phyloP scores from a whole-genome alignment of 2,797 vertebrate genomes.

The Apogon hyalosoma region DNA sequence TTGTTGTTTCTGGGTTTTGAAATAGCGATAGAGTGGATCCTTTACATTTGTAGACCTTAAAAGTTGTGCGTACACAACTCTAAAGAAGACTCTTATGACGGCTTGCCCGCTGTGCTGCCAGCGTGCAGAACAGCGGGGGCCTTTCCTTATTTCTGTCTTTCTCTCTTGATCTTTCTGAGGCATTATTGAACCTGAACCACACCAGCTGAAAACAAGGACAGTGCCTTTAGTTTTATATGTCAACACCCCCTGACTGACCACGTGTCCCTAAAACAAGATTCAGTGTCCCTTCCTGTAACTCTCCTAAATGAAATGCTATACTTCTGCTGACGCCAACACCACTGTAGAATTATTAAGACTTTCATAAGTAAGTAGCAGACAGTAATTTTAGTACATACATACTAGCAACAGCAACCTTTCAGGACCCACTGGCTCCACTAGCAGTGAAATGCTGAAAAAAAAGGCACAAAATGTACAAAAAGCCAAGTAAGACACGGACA shows the following conservation, averaged over 20 bases:
- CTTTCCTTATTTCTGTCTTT: conserved; percentile 71
- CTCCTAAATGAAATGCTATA: conserved; percentile 38
- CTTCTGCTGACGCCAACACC: conserved; percentile 27
- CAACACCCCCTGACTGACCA: conserved; percentile 62
- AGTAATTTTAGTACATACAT: conserved; percentile 24
- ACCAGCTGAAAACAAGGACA: conserved; percentile 89
- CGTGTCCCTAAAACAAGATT: conserved; percentile 69
- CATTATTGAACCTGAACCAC: conserved; percentile 89
- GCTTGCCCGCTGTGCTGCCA: conserved; percentile 67
- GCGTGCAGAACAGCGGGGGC: conserved; percentile 45
- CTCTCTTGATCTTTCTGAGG: conserved; percentile 82
- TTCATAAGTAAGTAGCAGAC: conserved; percentile 21
- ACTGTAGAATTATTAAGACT: conserved; percentile 32
- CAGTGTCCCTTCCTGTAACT: conserved; percentile 27
- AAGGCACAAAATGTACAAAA: conserved; percentile 37
- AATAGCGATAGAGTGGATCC: conserved; percentile 68
- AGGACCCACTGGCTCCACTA: neutral
- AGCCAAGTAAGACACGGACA: conserved; percentile 29
- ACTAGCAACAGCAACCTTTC: neutral
- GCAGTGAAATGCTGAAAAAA: conserved; percentile 17
- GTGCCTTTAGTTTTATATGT: conserved; percentile 88
- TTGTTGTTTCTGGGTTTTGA: conserved; percentile 74
- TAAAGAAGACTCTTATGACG: conserved; percentile 79
- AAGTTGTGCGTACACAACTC: conserved; percentile 82
- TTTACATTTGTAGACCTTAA: conserved; percentile 79